These are phyloP conservation scores for Heliconius himera DNA, from an alignment of 1,140 invertebrate species.

Conservation along the genomic window DNA sequence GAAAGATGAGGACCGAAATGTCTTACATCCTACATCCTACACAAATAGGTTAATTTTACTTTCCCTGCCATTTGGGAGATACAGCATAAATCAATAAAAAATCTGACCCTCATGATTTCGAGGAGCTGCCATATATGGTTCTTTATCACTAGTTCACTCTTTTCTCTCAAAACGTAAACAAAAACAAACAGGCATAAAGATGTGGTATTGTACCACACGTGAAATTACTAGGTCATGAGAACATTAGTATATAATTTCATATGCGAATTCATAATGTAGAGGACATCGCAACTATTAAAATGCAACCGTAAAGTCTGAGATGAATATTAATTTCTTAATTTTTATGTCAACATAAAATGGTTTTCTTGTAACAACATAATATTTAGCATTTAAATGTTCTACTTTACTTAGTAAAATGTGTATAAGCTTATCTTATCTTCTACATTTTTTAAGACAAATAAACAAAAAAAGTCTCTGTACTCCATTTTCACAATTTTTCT, in stretches of 20 bases:
- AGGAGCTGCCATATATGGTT: too few species aligned
- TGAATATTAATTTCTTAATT: conserved; percentile 6
- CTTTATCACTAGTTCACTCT: background rate
- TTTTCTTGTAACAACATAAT: too few species aligned
- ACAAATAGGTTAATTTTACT: too few species aligned
- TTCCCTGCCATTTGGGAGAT: too few species aligned
- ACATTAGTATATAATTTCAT: background rate
- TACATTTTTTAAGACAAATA: too few species aligned
- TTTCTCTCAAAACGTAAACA: background rate
- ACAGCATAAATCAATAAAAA: too few species aligned
- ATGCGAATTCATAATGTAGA: background rate
- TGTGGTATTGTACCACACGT: background rate
- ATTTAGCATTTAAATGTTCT: too few species aligned
- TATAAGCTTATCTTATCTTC: too few species aligned
- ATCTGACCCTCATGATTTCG: too few species aligned
- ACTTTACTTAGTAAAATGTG: too few species aligned
- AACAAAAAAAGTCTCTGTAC: background rate
- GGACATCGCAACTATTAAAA: background rate
- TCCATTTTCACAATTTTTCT: background rate
- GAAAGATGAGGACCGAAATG: too few species aligned
- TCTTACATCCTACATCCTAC: too few species aligned
- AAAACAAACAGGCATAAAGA: background rate
- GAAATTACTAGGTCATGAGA: background rate
- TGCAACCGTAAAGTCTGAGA: background rate
- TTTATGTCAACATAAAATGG: background rate